A percentile compares a stretch with the other conserved stretches of the same genome.
Evolutionary conservation across 2,113 vertebrate species (phyloP).

Genomic region (Podarcis muralis): DNA sequence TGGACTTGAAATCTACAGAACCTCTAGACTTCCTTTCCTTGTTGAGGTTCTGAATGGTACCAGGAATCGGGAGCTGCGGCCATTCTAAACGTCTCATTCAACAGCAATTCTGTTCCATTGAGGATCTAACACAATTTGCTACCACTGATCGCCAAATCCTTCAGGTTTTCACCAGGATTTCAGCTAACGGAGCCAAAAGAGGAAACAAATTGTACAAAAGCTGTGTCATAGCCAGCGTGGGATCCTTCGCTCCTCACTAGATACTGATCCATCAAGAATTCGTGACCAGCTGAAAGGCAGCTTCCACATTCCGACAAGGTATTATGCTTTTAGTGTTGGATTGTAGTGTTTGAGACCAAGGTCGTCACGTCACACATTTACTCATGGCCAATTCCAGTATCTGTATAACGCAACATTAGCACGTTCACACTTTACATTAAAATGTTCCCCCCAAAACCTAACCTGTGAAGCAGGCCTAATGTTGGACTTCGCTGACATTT

Average conservation of each 20-base stretch:
- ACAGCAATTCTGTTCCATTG: neutral
- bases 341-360: neutral
- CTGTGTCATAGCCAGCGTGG: neutral
- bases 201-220: conserved; percentile 16
- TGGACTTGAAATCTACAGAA: neutral
- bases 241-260: neutral
- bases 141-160: neutral
- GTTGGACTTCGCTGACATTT: neutral
- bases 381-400: neutral
- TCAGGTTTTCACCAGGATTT: neutral
- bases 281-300: neutral
- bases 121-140: neutral
- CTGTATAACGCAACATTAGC: neutral
- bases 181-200: neutral
- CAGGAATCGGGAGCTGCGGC: neutral
- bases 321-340: conserved; percentile 31
- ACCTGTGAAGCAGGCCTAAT: neutral
- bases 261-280: conserved; percentile 1
- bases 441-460: neutral
- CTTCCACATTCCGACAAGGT: conserved; percentile 49
- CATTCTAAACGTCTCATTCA: neutral
- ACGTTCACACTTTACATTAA: neutral
- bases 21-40: neutral
- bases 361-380: neutral
- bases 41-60: neutral